A percentile compares a stretch with the other conserved stretches of the same genome.
Conservation (phyloP, 2,113 vertebrate species). For the Monopterus albus region DNA sequence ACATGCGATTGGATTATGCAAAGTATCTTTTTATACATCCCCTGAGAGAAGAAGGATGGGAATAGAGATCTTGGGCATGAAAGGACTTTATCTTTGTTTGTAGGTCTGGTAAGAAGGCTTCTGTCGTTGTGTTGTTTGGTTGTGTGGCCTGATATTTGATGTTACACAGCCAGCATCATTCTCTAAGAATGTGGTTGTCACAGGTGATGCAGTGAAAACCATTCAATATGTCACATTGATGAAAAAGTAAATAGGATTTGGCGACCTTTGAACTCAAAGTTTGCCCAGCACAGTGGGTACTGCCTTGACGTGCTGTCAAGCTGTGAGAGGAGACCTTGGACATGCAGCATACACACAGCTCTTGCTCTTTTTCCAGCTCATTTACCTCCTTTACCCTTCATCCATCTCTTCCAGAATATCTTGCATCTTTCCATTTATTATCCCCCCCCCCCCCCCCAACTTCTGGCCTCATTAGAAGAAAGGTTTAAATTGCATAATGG, state of each 20-base stretch:
- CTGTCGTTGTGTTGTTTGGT: conserved; percentile 3
- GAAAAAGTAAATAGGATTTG: conserved; percentile 31
- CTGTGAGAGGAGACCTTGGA: conserved; percentile 37
- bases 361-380: conserved; percentile 10
- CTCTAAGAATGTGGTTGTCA: neutral
- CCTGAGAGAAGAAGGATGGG: conserved; percentile 14
- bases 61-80: conserved; percentile 44
- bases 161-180: neutral
- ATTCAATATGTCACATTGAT: conserved; percentile 2
- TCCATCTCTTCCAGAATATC: conserved; percentile 45
- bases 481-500: conserved; percentile 35
- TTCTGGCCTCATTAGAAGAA: conserved; percentile 59
- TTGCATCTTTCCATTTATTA: conserved; percentile 53
- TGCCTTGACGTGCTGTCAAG: neutral
- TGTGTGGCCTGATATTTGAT: conserved; percentile 5
- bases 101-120: neutral
- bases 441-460: conserved; percentile 9
- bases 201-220: conserved; percentile 11
- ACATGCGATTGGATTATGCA: conserved; percentile 56
- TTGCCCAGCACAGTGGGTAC: neutral
- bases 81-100: conserved; percentile 52
- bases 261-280: conserved; percentile 22
- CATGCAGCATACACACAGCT: neutral
- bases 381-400: conserved; percentile 7
- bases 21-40: conserved; percentile 41